A percentile compares a stretch with the other conserved stretches of the same genome.
phyloP scores from a whole-genome alignment of 2,797 vertebrate genomes.

The Rhincodon typus region DNA sequence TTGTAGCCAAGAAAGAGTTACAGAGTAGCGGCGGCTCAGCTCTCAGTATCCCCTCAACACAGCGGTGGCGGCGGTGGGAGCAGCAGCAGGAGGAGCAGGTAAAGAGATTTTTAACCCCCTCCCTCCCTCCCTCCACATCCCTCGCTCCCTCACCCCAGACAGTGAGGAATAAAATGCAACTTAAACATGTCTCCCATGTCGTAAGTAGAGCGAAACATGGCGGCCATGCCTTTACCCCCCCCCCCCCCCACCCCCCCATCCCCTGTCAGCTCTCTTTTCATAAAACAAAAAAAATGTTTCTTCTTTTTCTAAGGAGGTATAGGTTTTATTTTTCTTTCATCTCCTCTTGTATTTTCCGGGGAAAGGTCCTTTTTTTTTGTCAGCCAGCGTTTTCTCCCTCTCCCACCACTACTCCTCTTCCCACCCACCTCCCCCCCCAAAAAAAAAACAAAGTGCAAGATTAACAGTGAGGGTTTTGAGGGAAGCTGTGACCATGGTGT shows the following conservation, averaged over 20 bases:
- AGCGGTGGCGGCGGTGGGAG: neutral
- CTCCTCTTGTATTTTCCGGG: neutral
- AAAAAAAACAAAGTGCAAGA: neutral
- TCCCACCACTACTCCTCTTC: no score
- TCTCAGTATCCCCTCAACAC: neutral
- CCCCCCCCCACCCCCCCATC: neutral
- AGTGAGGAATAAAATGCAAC: neutral
- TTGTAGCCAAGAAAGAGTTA: constrained; percentile 16
- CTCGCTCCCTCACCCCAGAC: neutral
- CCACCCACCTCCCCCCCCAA: no score
- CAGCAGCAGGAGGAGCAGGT: neutral
- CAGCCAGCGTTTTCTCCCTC: neutral
- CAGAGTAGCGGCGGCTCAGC: neutral
- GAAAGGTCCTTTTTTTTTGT: neutral
- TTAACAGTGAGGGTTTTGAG: neutral
- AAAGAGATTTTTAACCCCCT: neutral
- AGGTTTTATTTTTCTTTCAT: neutral
- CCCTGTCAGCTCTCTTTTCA: neutral
- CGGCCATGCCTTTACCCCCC: neutral
- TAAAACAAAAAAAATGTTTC: neutral
- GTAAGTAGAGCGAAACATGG: constrained; percentile 35
- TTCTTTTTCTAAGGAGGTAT: neutral
- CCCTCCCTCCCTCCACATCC: neutral
- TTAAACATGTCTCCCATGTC: constrained; percentile 21
- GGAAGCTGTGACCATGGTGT: neutral